Base-by-base conservation (phyloP, 2,113 vertebrate species). In the Syngnathoides biaculeatus region DNA sequence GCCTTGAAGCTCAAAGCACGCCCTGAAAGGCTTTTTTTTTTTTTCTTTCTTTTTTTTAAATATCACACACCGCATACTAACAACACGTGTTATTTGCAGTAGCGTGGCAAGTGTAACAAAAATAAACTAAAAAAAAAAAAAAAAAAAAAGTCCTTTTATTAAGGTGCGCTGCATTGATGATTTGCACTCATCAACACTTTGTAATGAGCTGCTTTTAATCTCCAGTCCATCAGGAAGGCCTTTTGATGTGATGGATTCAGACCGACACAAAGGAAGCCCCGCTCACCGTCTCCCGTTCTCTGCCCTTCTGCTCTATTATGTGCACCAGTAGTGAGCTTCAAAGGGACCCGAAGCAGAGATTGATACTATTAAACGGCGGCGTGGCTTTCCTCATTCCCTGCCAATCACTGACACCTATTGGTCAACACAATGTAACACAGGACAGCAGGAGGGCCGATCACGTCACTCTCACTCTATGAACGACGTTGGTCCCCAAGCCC, bases 171-270 rank as follows among this genome's bases (percentile, higher is more conserved):
- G 8, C 20, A 52, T 52, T n/a, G 8, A 22, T 3, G 2, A 57
- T 57, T 57, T 57, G 14, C 13, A 17, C 26, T 30, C 17, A 15
- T 26, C 52, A 26, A 55, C 11, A 55, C 52, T 15, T 30, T 57
- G 26, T 57, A 57, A 30, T 57, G 55, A 57, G 26, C 27, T 8
- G 26, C n/a, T 57, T 57, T 57, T 57, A 20, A 57, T 57, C 14
- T 57, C 74, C 78, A 84, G 84, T 80, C 81, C 79, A 86, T 90
- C 80, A 80, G 82, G 87, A 80, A 78, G 26, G 63, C 67, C 67
- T 75, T 90, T 90, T 90, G 86, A 90, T 84, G 87, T 78, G 73
- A 64, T 79, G 80, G 66, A 86, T 84, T 88, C 77, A 79, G 75
- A 84, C 83, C 82, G 83, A 58, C 62, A 30, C 35, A 63, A 42